Conservation (phyloP, 2,888 invertebrate species). For the Pocota personata region DNA sequence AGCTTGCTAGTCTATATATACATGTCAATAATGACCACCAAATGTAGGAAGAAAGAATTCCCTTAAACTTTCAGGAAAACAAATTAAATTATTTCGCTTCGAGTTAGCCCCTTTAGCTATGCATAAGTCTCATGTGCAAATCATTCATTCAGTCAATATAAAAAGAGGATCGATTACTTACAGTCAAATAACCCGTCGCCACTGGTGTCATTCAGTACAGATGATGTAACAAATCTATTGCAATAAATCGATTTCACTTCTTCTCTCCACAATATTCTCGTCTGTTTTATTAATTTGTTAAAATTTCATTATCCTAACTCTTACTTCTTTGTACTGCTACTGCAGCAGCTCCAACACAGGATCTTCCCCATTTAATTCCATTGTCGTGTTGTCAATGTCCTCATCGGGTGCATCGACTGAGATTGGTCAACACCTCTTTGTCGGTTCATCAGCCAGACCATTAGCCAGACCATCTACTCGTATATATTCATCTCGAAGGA, state of each 20-base stretch:
- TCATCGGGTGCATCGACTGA: constrained; percentile 6
- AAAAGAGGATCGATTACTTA: constrained; percentile 31
- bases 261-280: constrained; percentile 51
- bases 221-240: constrained; percentile 49
- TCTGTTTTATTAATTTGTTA: constrained; percentile 62
- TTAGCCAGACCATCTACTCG: neutral
- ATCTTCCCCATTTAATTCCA: constrained; percentile 51
- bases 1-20: too few relatives aligned
- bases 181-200: constrained; percentile 36
- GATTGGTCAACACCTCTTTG: constrained; percentile 53
- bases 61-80: too few relatives aligned
- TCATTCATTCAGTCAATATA: neutral
- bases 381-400: constrained; percentile 47
- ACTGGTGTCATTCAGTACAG: constrained; percentile 1
- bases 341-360: neutral
- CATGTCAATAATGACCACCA: too few relatives aligned
- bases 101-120: too few relatives aligned
- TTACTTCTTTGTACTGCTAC: neutral
- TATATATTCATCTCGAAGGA: constrained; percentile 27
- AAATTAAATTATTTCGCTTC: too few relatives aligned
- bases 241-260: constrained; percentile 61
- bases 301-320: constrained; percentile 48
- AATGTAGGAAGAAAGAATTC: too few relatives aligned
- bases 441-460: constrained; percentile 28
- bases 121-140: neutral